phyloP scores from a whole-genome alignment of 1,140 invertebrate species.

The Cyphomyrmex costatus region DNA sequence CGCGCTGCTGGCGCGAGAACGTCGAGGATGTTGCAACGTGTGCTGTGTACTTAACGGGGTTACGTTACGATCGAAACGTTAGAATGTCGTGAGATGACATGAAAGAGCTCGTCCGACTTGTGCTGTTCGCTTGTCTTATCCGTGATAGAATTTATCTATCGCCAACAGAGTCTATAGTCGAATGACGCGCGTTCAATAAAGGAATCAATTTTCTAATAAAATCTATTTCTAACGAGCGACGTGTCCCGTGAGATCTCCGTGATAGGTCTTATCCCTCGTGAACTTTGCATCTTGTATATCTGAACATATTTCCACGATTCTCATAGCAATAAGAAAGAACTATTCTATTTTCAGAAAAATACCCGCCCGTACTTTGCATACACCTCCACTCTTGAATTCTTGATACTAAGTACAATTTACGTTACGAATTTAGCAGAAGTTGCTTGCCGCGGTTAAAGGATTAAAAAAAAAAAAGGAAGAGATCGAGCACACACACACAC shows the following conservation, averaged over 20 bases:
- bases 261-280: neutral
- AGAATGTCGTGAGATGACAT: slow-evolving; percentile 15
- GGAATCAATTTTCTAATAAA: slow-evolving; percentile 43
- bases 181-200: neutral
- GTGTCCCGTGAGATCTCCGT: neutral
- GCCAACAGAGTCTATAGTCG: neutral
- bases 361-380: neutral
- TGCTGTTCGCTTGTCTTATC: neutral
- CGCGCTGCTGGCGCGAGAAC: slow-evolving; percentile 28
- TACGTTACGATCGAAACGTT: slow-evolving; percentile 42
- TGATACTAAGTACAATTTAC: slow-evolving; percentile 39
- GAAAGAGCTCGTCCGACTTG: slow-evolving; percentile 29
- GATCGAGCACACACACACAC: too few relatives aligned
- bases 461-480: neutral
- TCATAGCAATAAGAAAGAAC: neutral
- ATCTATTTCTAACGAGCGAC: slow-evolving; percentile 12
- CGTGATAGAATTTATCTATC: slow-evolving; percentile 9
- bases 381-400: neutral
- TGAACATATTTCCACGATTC: slow-evolving; percentile 2
- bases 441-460: slow-evolving; percentile 28
- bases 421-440: slow-evolving; percentile 5
- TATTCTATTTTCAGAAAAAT: slow-evolving; percentile 7
- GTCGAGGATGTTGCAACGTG: slow-evolving; percentile 47
- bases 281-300: neutral
- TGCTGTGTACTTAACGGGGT: slow-evolving; percentile 55